Conservation (phyloP, 2,113 vertebrate genomes). For the Scartelaos histophorus region DNA sequence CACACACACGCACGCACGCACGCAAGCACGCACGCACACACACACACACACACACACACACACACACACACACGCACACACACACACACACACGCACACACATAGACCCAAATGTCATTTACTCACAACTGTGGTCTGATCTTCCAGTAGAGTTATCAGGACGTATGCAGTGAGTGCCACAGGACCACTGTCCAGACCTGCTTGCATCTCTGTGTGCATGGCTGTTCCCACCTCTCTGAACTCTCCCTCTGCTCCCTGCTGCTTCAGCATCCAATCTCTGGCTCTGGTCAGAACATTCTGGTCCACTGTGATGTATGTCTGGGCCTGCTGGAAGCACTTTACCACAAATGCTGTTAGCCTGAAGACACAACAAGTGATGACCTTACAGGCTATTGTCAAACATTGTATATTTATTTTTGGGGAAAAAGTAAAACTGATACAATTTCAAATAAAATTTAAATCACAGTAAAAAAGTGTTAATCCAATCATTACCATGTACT, state of each 20-base stretch:
- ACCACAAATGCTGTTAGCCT: slow-evolving; percentile 93
- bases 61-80: no score
- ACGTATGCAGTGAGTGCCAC: slow-evolving; percentile 88
- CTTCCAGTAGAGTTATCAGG: slow-evolving; percentile 82
- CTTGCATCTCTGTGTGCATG: slow-evolving; percentile 84
- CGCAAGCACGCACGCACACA: no score
- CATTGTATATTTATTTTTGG: no score
- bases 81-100: no score
- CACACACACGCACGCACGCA: no score
- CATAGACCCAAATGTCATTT: neutral
- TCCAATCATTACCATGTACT: slow-evolving; percentile 83
- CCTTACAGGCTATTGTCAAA: neutral
- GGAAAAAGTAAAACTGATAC: neutral
- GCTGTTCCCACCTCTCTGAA: slow-evolving; percentile 84
- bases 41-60: no score
- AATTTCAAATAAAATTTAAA: neutral
- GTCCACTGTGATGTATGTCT: slow-evolving; percentile 80
- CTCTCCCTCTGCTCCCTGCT: slow-evolving; percentile 80
- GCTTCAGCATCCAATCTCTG: slow-evolving; percentile 79
- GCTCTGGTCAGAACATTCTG: slow-evolving; percentile 75
- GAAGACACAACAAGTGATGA: neutral
- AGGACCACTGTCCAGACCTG: slow-evolving; percentile 73
- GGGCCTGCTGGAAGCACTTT: slow-evolving; percentile 86
- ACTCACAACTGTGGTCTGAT: slow-evolving; percentile 74
- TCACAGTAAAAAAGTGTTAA: neutral